Percentiles rank a stretch among this genome's conserved stretches.
phyloP scores from a whole-genome alignment of 2,888 invertebrate species.

The Blomia tropicalis region DNA sequence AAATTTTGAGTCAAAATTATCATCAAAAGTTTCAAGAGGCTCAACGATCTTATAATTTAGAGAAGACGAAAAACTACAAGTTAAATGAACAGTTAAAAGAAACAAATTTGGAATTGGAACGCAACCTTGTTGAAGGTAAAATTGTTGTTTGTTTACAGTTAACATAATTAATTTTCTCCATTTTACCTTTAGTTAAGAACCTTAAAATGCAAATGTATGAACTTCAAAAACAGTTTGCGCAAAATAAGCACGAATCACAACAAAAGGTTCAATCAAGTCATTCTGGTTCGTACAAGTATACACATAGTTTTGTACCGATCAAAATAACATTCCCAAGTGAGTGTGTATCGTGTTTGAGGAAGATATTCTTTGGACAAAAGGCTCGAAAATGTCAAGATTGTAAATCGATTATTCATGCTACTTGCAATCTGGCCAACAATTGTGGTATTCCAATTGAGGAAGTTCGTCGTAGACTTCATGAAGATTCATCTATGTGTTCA shows the following conservation, averaged over 20 bases:
- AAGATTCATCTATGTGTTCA: neutral
- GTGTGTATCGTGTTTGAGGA: constrained; percentile 13
- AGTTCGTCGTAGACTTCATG: neutral
- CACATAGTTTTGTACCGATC: neutral
- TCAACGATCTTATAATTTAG: neutral
- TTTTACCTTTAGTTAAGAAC: neutral
- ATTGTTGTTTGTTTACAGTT: neutral
- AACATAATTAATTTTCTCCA: too few relatives aligned
- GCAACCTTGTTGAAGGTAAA: neutral
- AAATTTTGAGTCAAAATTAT: too few relatives aligned
- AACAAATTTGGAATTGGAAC: neutral
- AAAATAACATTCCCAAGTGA: neutral
- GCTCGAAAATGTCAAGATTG: constrained; percentile 12
- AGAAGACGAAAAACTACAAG: neutral
- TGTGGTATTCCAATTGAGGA: constrained; percentile 1
- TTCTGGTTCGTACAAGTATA: constrained; percentile 9
- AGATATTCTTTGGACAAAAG: constrained; percentile 6
- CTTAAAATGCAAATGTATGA: neutral
- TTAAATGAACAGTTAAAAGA: constrained; percentile 2
- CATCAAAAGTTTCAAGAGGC: neutral
- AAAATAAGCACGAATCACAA: neutral
- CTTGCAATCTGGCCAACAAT: constrained; percentile 3
- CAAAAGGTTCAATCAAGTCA: neutral
- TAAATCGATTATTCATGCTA: neutral
- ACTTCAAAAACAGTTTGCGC: neutral